Evolutionary conservation across 2,113 vertebrate species (phyloP).

Genomic region (Agelaius tricolor): DNA sequence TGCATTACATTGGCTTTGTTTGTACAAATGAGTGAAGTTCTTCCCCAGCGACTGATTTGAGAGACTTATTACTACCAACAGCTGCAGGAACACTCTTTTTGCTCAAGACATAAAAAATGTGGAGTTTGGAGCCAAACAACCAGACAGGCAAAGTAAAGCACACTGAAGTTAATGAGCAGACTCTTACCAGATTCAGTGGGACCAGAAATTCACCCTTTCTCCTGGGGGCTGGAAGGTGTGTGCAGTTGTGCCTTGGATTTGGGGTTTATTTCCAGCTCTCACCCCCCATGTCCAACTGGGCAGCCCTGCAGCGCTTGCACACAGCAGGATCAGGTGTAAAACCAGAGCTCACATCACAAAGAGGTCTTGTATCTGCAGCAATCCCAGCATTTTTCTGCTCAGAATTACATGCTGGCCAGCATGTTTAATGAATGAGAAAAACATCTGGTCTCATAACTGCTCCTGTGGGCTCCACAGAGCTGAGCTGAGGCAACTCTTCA

Average conservation of each 20-base stretch:
- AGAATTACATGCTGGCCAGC: not conserved
- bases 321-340: not conserved
- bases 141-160: not conserved
- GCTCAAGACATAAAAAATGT: conserved; percentile 33
- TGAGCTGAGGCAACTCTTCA: not conserved
- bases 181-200: not conserved
- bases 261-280: not conserved
- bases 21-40: not conserved
- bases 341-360: not conserved
- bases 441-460: not conserved
- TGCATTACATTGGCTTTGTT: not conserved
- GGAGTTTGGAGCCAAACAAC: not conserved
- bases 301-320: not conserved
- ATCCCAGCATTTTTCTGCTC: not conserved
- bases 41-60: not conserved
- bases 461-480: not conserved
- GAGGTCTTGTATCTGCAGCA: not conserved
- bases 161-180: not conserved
- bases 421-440: not conserved
- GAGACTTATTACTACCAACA: not conserved
- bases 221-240: not conserved
- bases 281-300: not conserved
- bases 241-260: not conserved
- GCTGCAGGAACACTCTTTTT: conserved; percentile 20
- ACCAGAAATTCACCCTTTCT: not conserved